Evolutionary conservation across 2,113 vertebrate genomes (phyloP), one percentile per base, ranked within the genome.

Genomic region (Arvicanthis niloticus): DNA sequence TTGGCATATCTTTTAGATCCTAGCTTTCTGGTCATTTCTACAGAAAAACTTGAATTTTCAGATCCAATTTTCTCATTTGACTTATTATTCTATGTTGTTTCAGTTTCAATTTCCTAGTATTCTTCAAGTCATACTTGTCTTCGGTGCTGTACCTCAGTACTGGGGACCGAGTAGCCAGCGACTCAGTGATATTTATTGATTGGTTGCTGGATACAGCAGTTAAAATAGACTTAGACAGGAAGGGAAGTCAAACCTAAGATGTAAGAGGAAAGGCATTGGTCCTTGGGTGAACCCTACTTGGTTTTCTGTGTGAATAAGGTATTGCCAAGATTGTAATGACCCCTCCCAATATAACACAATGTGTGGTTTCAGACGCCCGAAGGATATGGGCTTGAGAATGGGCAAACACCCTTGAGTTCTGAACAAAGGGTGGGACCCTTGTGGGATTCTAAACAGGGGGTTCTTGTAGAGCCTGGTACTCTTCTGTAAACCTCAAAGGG

Each of bases 221-320:
- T 67, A 94, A 93, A 95, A 81, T 93, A 97, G 68, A 72, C 48
- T 73, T 56, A 76, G 72, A 87, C 3, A 34, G 13, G 3, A 34
- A n/a, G 4, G 37, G 51, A 91, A 77, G 34, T 29, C 68, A 95
- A 85, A 68, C 37, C 51, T 65, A 91, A 89, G 94, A 89, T 70
- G 40, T 90, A 58, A 85, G 42, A 90, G 91, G n/a, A 78, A 92
- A 90, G 53, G 19, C 90, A 76, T 51, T 91, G 37, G 40, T 76
- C 4, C 53, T 60, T 77, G 73, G n/a, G 45, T 89, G 89, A 91
- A 82, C 37, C 15, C 45, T 91, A 16, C 34, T n/a, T 65, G 26
- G 37, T 84, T 95, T 89, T 94, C 48, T 91, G 26, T 56, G 13
- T 42, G 65, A 82, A 62, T 75, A 85, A 88, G 5, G 5, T 72